A percentile compares a stretch with the other conserved stretches of the same genome.
Evolutionary conservation across 2,113 vertebrate species (phyloP).

Genomic region (Myotis davidii): DNA sequence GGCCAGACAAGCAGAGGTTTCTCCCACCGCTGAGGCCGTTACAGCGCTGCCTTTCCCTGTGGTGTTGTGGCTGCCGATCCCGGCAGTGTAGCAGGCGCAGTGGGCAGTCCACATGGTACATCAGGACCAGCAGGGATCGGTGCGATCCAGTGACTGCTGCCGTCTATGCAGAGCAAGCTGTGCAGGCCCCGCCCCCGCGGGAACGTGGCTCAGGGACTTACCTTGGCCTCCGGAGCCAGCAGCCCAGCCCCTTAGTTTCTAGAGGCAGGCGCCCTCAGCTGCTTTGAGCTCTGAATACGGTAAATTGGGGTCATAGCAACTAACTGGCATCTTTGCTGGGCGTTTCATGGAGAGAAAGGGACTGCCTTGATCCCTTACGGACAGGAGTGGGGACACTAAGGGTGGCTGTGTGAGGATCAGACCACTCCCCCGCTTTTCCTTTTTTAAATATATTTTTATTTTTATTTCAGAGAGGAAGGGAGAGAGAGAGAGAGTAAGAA

Average conservation of each 20-base stretch:
- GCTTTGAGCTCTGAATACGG: not conserved
- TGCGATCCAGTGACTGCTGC: not conserved
- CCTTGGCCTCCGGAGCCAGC: not conserved
- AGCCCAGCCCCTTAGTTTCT: not conserved
- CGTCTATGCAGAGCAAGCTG: not conserved
- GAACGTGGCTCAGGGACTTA: not conserved
- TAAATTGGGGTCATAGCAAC: not conserved
- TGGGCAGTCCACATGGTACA: not conserved
- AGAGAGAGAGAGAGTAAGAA: too few relatives aligned
- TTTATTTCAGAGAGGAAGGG: too few relatives aligned
- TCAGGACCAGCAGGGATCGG: not conserved
- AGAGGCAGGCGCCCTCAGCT: not conserved
- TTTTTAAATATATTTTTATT: too few relatives aligned
- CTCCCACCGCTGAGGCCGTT: not conserved
- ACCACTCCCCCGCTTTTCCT: not conserved
- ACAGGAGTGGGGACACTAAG: not conserved
- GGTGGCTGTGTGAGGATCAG: not conserved
- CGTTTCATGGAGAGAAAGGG: not conserved
- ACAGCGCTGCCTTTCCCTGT: not conserved
- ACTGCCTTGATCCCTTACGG: not conserved
- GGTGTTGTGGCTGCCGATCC: not conserved
- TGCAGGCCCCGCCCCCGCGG: fast-evolving
- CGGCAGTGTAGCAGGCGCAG: not conserved
- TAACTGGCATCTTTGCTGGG: not conserved
- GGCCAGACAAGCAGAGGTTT: not conserved